Base-by-base conservation (phyloP, 2,888 invertebrate species). In the Tholera decimalis region DNA sequence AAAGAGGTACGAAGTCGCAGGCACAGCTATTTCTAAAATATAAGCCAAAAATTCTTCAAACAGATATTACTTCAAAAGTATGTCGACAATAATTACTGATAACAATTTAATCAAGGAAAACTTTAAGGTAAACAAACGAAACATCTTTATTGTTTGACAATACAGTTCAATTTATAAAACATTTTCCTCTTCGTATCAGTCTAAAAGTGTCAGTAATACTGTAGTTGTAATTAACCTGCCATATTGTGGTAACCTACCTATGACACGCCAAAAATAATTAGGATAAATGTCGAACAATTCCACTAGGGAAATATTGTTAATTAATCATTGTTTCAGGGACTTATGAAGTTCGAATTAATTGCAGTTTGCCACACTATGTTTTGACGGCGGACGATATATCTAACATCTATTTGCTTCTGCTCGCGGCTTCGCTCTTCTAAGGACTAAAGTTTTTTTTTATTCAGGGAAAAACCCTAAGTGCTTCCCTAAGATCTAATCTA, bases 311-410 rank as follows among this genome's bases (percentile, higher is more conserved):
- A 51, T 56, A 58, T 62, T 47, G 22, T 28, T 47, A 56, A 59
- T 69, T 74, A 69, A 37, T 73, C 18, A 61, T 66, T 37, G 50
- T 68, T 57, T 46, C 44, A 74, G 30, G 68, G 57, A 43, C 57
- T 18, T 2, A 5, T 49, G 43, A n/a, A 53, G 6, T 54, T 61
- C 11, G n/a, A 43, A 24, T 13, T 46, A 67, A 60, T 54, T 44
- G 49, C 9, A 7, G 37, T 6, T 49, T 41, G 33, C 18, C 72
- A 57, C 35, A 73, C 54, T 3, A 65, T 58, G 35, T 54, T 72
- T 44, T 54, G 53, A 44, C 15, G 33, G 5, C 26, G 8, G 47
- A 30, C 33, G 43, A 20, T 37, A n/a, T 9, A 41, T 30, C 2
- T 9, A 30, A 30, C 30, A 30, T 30, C 9, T 30, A 30, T 8